phyloP scores from a whole-genome alignment of 2,113 vertebrate species.

The Prunella himalayana region DNA sequence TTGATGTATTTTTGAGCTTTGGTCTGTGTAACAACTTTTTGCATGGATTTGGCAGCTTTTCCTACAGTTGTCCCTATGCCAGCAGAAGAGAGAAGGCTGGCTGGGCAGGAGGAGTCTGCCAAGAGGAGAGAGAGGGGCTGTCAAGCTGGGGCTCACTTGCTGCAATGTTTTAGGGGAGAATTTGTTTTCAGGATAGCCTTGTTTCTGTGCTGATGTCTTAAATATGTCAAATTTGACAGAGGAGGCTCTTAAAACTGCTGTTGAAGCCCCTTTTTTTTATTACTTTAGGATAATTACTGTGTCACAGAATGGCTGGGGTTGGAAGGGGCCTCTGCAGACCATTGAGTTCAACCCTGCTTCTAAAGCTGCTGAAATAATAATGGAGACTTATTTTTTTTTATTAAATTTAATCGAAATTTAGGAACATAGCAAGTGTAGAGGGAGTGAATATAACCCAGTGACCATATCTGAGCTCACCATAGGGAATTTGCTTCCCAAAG shows the following conservation, averaged over 20 bases:
- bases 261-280: background rate
- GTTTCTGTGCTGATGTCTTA: background rate
- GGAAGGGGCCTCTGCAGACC: background rate
- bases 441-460: background rate
- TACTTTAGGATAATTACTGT: background rate
- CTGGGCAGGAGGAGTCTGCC: background rate
- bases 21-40: background rate
- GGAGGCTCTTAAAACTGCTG: background rate
- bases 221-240: background rate
- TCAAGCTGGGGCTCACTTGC: background rate
- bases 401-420: background rate
- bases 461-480: background rate
- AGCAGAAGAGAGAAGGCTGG: background rate
- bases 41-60: background rate
- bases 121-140: background rate
- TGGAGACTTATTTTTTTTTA: background rate
- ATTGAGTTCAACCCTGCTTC: background rate
- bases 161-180: background rate
- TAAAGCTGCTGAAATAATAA: background rate
- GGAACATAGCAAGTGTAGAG: background rate
- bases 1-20: background rate
- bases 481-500: background rate
- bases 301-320: background rate
- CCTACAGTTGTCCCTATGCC: rapidly evolving
- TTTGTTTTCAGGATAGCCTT: background rate